A percentile compares a stretch with the other conserved stretches of the same genome.
phyloP scores from a whole-genome alignment of 2,888 invertebrate species.

The Halocaridina rubra region DNA sequence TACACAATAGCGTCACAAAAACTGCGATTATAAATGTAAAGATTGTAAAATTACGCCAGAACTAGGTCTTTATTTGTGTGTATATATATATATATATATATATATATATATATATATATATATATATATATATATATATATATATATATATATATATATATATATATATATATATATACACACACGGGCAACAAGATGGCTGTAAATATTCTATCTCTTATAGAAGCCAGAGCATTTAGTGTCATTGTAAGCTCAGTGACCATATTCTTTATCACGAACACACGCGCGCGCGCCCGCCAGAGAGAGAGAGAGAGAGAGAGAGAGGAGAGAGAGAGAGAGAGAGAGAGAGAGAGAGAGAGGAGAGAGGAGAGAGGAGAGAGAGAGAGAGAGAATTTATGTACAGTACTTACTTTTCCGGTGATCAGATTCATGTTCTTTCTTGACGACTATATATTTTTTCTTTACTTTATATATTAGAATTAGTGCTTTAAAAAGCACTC shows the following conservation, averaged over 20 bases:
- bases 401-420: too few species aligned
- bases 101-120: slow-evolving; percentile 17
- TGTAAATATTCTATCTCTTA: not conserved
- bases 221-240: not conserved
- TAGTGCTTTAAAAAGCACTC: too few species aligned
- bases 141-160: slow-evolving; percentile 19
- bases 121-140: slow-evolving; percentile 21
- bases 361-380: not conserved
- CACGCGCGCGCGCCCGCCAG: too few species aligned
- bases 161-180: slow-evolving; percentile 25
- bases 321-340: slow-evolving; percentile 6
- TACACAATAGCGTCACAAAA: too few species aligned
- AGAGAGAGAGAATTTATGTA: not conserved
- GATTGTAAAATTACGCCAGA: too few species aligned
- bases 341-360: not conserved
- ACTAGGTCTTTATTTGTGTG: too few species aligned
- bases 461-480: too few species aligned
- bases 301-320: not conserved
- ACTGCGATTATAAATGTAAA: too few species aligned
- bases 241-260: too few species aligned
- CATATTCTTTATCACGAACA: not conserved
- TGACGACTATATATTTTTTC: too few species aligned
- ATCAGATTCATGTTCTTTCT: too few species aligned
- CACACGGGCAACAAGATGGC: not conserved
- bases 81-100: too few species aligned